A percentile compares a stretch with the other conserved stretches of the same genome.
phyloP scores from a whole-genome alignment of 2,113 vertebrate species.

The Sus scrofa region DNA sequence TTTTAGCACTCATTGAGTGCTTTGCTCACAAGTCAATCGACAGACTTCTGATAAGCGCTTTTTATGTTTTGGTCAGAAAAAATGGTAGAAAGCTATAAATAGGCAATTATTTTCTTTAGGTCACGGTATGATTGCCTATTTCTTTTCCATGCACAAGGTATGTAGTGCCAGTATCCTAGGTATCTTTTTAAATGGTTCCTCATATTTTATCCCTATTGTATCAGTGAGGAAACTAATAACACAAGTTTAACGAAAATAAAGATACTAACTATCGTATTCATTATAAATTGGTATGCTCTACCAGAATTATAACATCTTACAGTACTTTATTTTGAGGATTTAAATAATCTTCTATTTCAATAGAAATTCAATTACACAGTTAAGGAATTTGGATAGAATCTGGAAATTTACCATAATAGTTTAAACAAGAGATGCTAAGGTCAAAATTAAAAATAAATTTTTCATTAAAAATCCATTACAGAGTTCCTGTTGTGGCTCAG shows the following conservation, averaged over 20 bases:
- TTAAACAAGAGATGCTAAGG: background rate
- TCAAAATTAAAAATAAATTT: background rate
- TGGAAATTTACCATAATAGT: background rate
- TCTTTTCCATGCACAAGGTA: background rate
- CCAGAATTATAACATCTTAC: background rate
- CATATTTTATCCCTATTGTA: background rate
- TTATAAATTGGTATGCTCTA: background rate
- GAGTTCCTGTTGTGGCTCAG: no score
- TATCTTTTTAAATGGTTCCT: background rate
- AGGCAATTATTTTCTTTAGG: background rate
- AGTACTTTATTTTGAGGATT: background rate
- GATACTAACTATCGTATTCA: background rate
- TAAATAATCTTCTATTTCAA: background rate
- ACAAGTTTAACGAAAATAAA: background rate
- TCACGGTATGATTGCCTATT: background rate
- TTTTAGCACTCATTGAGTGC: constrained; percentile 13
- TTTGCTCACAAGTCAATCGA: constrained; percentile 1
- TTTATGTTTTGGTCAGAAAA: background rate
- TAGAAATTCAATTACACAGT: background rate
- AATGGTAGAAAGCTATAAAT: background rate
- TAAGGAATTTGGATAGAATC: background rate
- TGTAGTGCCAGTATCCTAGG: background rate
- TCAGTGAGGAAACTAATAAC: background rate
- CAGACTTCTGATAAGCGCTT: background rate
- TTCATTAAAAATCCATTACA: background rate